These are phyloP conservation scores for Agrochola lota DNA, from an alignment of 2,888 invertebrate genomes.

Conservation along the genomic window DNA sequence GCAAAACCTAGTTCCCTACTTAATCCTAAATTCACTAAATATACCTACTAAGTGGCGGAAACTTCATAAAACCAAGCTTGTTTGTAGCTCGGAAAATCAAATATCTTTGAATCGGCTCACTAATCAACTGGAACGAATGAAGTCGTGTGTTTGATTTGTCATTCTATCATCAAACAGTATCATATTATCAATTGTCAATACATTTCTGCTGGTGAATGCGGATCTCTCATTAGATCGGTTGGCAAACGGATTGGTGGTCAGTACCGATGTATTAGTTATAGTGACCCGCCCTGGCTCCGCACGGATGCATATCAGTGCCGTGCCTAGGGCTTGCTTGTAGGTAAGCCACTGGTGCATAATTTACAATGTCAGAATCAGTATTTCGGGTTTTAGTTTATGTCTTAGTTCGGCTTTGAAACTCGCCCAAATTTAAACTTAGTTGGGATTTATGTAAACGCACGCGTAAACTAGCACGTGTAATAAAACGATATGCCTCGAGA, in stretches of 20 bases:
- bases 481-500: no score
- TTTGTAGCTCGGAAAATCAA: background rate
- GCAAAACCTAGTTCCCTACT: background rate
- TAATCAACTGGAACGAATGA: background rate
- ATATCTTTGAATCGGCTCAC: background rate
- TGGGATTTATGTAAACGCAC: no score
- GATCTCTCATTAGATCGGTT: constrained; percentile 7
- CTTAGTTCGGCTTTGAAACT: no score
- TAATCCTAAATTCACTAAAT: background rate
- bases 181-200: background rate
- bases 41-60: background rate
- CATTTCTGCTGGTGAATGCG: background rate
- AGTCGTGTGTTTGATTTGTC: background rate
- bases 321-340: no score
- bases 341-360: no score
- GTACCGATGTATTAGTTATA: background rate
- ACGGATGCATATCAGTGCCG: no score
- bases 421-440: no score
- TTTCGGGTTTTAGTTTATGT: no score
- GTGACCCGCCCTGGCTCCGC: no score
- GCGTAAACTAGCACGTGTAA: no score
- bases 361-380: no score
- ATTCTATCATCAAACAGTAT: background rate
- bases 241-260: background rate
- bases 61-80: background rate